Percentiles rank a stretch among this genome's conserved stretches.
Evolutionary conservation across 2,797 vertebrate genomes (phyloP).

Genomic region (Squalus acanthias): DNA sequence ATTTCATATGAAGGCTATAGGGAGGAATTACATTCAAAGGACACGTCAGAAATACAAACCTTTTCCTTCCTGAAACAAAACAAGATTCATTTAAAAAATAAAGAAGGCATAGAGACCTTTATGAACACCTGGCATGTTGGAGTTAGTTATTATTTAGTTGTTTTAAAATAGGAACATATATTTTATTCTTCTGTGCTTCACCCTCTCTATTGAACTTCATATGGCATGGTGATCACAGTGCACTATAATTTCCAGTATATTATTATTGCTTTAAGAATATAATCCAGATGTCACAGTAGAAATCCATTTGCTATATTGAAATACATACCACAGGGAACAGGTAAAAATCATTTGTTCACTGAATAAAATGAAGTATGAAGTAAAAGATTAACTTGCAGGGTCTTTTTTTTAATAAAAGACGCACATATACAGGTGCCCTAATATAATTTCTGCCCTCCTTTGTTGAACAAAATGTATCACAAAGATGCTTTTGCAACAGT

Average conservation of each 20-base stretch:
- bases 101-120: no score
- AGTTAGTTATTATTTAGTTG: neutral
- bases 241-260: neutral
- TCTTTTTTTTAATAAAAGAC: neutral
- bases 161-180: neutral
- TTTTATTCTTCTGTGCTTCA: neutral
- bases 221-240: neutral
- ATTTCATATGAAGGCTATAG: neutral
- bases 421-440: neutral
- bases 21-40: neutral
- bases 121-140: neutral
- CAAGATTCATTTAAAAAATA: no score
- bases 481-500: no score
- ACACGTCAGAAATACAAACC: neutral
- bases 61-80: no score
- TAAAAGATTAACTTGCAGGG: no score
- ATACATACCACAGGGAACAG: neutral
- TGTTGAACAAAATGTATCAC: no score
- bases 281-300: neutral
- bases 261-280: neutral
- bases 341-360: no score
- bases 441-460: neutral
- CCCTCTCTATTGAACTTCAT: neutral
- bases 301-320: neutral
- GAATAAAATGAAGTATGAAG: no score